Base-by-base conservation (phyloP, 2,797 vertebrate species). In the Darevskia nairensis region DNA sequence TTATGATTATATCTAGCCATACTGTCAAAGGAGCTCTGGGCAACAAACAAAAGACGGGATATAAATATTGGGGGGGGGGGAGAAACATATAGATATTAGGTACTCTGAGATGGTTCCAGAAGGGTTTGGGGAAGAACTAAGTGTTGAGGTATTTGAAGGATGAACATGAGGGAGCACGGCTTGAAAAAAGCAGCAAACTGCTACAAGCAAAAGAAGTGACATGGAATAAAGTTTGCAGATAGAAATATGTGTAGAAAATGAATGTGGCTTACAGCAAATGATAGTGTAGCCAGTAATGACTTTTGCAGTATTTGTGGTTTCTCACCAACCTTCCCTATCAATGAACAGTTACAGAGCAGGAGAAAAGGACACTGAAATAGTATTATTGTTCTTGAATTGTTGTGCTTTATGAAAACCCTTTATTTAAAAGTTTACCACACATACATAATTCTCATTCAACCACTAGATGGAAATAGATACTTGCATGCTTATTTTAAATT, bases 391-490 rank as follows among this genome's bases (percentile, higher is more conserved):
- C 9, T 8, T 66, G 3, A 68, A 29, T 68, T 68, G 64, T 61
- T 5, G 29, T 55, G 6, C 17, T 13, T 72, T 55, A 0, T 2
- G 25, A 35, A 3, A 71, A 83, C 25, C n/a, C 76, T 13, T 71
- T 10, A 78, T 89, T 29, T 83, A 61, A 77, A 55, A 32, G 4
- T 6, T 88, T 88, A 80, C 75, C 72, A 44, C 25, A 89, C 77
- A 85, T 0, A 39, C 93, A 87, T 72, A 86, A 41, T 72, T 84
- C 46, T 39, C 0, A 0, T 64, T 88, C 89, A 85, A 85, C 95
- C 96, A 95, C 96, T 97, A 96, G 96, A 77, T 96, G 96, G 95
- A 89, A 92, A 94, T 92, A 95, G 87, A 92, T 89, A 61, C 88
- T 92, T 93, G 46, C 35, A 89, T 71, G 88, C 17, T 78, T 87